A percentile compares a stretch with the other conserved stretches of the same genome.
These are phyloP conservation scores for Anthopleura sola DNA, from an alignment of 64 coral and sea anemone genomes.

Conservation along the genomic window DNA sequence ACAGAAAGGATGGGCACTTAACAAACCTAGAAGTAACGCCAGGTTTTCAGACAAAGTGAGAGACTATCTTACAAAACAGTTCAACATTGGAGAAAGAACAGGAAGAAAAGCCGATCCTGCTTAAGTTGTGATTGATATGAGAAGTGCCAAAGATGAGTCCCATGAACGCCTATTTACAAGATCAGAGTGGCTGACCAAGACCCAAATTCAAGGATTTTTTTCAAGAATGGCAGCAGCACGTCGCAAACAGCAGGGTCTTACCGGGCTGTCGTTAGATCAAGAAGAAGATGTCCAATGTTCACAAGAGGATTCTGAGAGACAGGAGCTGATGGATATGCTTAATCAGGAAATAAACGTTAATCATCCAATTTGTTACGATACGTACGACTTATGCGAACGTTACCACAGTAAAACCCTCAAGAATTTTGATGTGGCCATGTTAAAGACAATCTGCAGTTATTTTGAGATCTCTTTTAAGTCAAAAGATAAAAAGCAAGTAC, in stretches of 20 bases:
- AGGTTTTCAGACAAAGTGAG: slow-evolving; percentile 64
- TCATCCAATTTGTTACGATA: slow-evolving; percentile 68
- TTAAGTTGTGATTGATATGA: slow-evolving; percentile 44
- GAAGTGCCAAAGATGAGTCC: slow-evolving; percentile 16
- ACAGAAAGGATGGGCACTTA: slow-evolving; percentile 51
- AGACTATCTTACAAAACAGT: slow-evolving; percentile 48
- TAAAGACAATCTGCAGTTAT: slow-evolving; percentile 44
- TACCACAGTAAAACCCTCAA: slow-evolving; percentile 56
- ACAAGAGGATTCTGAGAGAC: slow-evolving; percentile 32
- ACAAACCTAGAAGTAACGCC: slow-evolving; percentile 37
- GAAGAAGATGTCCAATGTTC: slow-evolving; percentile 46
- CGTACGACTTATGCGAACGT: slow-evolving; percentile 49
- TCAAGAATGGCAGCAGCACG: slow-evolving; percentile 36
- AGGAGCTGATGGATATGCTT: slow-evolving; percentile 42
- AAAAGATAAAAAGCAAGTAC: slow-evolving; percentile 52
- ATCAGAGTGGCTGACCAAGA: slow-evolving; percentile 14
- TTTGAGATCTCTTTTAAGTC: slow-evolving; percentile 59
- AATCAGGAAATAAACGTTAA: slow-evolving; percentile 55
- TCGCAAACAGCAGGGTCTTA: slow-evolving; percentile 24
- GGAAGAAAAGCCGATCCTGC: slow-evolving; percentile 45
- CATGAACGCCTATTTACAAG: slow-evolving; percentile 7
- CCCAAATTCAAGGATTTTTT: slow-evolving; percentile 22
- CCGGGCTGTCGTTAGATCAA: slow-evolving; percentile 21
- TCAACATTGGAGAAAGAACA: slow-evolving; percentile 42
- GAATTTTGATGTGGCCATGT: slow-evolving; percentile 30